A percentile compares a stretch with the other conserved stretches of the same genome.
These are phyloP conservation scores for Narcine bancroftii DNA, from an alignment of 2,113 vertebrate species.

Conservation along the genomic window DNA sequence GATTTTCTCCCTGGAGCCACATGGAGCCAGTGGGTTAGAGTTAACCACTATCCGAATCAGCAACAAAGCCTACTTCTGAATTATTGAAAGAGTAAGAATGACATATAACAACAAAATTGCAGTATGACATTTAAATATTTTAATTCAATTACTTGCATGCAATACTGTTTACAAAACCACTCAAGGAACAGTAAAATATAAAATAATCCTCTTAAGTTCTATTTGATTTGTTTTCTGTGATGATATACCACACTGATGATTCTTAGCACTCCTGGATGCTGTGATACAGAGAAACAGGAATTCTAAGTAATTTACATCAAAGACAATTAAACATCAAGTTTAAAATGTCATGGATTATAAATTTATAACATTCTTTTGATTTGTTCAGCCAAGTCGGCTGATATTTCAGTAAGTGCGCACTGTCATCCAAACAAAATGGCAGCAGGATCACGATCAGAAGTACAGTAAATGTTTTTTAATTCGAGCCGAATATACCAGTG, in stretches of 20 bases:
- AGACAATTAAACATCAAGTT: background rate
- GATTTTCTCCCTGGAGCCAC: too few species aligned
- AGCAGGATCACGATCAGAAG: background rate
- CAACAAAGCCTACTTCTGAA: too few species aligned
- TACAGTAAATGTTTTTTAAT: background rate
- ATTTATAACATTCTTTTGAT: background rate
- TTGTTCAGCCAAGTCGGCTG: background rate
- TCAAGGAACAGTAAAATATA: background rate
- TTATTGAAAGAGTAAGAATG: background rate
- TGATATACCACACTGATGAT: background rate
- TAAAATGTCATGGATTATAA: background rate
- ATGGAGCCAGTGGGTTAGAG: too few species aligned
- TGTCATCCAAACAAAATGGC: constrained; percentile 32
- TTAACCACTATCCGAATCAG: too few species aligned
- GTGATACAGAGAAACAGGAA: background rate
- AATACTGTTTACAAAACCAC: background rate
- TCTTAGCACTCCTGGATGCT: background rate
- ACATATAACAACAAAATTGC: background rate
- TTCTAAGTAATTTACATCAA: background rate
- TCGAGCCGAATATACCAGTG: background rate
- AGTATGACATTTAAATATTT: background rate
- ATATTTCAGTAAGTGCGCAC: background rate
- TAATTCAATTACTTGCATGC: background rate
- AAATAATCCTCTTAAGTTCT: too few species aligned
- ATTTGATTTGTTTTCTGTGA: too few species aligned